Evolutionary conservation across 1,140 invertebrate genomes (phyloP), one percentile per base, ranked within the genome.

Genomic region (Hormaphis cornu): DNA sequence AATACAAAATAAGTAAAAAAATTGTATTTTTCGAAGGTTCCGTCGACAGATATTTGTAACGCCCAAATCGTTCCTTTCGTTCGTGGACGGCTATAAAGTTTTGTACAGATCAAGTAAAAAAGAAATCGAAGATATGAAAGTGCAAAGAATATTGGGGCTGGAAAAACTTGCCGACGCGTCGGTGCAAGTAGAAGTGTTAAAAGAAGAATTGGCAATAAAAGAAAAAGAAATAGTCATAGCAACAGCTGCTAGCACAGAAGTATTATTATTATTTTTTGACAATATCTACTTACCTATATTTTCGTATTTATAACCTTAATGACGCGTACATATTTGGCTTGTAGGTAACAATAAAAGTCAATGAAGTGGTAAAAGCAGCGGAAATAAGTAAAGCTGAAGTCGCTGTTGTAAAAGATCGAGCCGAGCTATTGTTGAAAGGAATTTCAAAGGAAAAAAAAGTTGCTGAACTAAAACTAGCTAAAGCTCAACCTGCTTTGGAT

Each of bases 41-140:
- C 85, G 95, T 30, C 83, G 95, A 73, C 89, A 93, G 1, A 95
- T 93, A 61, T 93, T 97, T 79, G 95, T 97, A 6, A 98, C 95
- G n/a, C 95, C 95, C 8, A 97, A 97, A 79, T 97, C 95, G 1
- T 98, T 96, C 78, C 79, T 98, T 16, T 95, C 93, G 74, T 97
- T 98, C 78, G 91, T 98, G 61, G 88, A 88, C 56, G 92, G 93
- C 20, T 98, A 97, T 77, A 97, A 97, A 81, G 89, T 87, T 59
- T 91, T 97, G 71, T 97, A 98, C 76, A 83, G 85, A 71, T 83
- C 87, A 77, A 95, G 95, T 80, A 86, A 89, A 76, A 85, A 87
- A 75, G 92, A 96, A 79, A 82, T 97, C 42, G 90, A 88, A 7
- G 90, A 95, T 75, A 87, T 93, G 40, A 91, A 91, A 30, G 79